Percentiles rank a stretch among this genome's conserved stretches.
Evolutionary conservation across 35 echinoderm and acorn worm species (phyloP).

Genomic region (Lytechinus variegatus): DNA sequence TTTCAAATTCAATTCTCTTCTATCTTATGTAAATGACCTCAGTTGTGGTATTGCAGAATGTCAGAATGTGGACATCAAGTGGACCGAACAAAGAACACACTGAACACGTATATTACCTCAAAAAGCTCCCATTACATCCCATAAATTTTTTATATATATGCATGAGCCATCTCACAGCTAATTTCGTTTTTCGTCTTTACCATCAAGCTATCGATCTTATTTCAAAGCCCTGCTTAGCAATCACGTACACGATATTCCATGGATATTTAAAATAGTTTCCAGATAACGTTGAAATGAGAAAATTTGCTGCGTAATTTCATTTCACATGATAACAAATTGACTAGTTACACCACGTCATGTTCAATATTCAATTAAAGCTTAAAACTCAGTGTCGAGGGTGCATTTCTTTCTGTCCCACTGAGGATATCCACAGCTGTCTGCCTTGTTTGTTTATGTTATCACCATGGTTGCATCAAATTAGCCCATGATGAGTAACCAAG

Average conservation of each 20-base stretch:
- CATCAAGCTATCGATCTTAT: neutral
- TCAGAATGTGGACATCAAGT: neutral
- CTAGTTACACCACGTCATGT: neutral
- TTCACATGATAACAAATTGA: constrained; percentile 4
- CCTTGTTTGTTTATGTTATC: constrained; percentile 15
- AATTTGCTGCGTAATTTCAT: constrained; percentile 13
- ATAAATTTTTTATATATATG: neutral
- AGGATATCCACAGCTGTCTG: neutral
- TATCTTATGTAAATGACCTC: neutral
- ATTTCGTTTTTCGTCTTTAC: neutral
- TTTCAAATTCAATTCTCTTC: constrained; percentile 14
- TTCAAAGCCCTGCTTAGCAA: neutral
- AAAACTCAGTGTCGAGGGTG: neutral
- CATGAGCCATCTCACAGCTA: neutral
- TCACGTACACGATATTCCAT: neutral
- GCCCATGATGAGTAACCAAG: constrained; percentile 31
- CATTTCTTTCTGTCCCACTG: neutral
- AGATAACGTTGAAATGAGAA: neutral
- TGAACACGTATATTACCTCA: neutral
- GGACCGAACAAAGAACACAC: neutral
- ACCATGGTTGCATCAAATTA: constrained; percentile 35
- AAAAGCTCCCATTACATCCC: neutral
- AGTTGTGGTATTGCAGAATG: neutral
- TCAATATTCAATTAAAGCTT: neutral
- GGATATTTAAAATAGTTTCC: neutral